Percentiles rank a stretch among this genome's conserved stretches.
These are phyloP conservation scores for Erebia palarica DNA, from an alignment of 2,888 invertebrate genomes.

Conservation along the genomic window DNA sequence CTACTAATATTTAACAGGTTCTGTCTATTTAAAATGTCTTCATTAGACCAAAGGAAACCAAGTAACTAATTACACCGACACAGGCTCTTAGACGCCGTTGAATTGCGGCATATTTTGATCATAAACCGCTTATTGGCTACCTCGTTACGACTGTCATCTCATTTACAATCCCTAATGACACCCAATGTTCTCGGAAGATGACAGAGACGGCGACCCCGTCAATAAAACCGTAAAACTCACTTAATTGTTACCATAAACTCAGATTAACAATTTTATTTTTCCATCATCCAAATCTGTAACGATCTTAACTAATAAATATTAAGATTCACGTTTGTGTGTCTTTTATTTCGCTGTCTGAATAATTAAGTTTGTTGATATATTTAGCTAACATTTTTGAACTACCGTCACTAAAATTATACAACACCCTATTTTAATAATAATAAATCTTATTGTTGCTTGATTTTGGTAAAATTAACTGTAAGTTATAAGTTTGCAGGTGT, in stretches of 20 bases:
- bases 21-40: slow-evolving; percentile 28
- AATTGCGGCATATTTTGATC: slow-evolving; percentile 45
- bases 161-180: slow-evolving; percentile 77
- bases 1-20: background rate
- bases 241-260: slow-evolving; percentile 71
- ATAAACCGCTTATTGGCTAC: slow-evolving; percentile 66
- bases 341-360: background rate
- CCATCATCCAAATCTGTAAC: background rate
- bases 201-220: slow-evolving; percentile 57
- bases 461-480: background rate
- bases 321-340: slow-evolving; percentile 28
- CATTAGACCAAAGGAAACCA: slow-evolving; percentile 27
- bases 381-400: slow-evolving; percentile 23
- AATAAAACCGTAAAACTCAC: slow-evolving; percentile 75
- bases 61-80: slow-evolving; percentile 25
- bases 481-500: slow-evolving; percentile 31
- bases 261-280: slow-evolving; percentile 41
- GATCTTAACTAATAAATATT: slow-evolving; percentile 2
- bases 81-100: slow-evolving; percentile 27
- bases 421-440: slow-evolving; percentile 10
- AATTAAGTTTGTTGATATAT: slow-evolving; percentile 30
- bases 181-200: slow-evolving; percentile 73
- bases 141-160: slow-evolving; percentile 76
- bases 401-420: background rate
- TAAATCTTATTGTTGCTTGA: slow-evolving; percentile 32